Evolutionary conservation across 2,113 vertebrate genomes (phyloP), one percentile per base, ranked within the genome.

Genomic region (Lasiurus cinereus): DNA sequence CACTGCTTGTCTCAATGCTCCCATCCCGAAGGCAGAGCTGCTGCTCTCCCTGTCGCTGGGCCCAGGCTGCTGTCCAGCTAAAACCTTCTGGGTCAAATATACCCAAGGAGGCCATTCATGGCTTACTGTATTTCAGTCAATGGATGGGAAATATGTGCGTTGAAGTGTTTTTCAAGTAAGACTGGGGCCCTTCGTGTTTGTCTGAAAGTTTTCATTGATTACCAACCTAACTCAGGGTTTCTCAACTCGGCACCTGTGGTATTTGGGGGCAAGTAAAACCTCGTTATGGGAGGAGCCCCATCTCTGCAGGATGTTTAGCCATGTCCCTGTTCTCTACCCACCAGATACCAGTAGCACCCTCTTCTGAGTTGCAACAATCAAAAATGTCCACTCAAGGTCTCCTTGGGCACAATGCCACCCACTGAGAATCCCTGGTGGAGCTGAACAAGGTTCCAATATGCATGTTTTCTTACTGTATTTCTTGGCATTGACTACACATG

Each of bases 21-120:
- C 18, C 0, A 8, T 5, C 1, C 0, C n/a, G 27, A 16, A 12
- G 33, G 13, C 50, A 48, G 43, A 22, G 10, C 18, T 7, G 10
- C 18, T 7, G 36, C 56, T 22, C 29, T 46, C 39, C 50, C 15
- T 0, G 6, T 24, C 50, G 31, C 24, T 3, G 43, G n/a, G 31
- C 39, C 70, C 33, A n/a, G 48, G 29, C 21, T 27, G 29, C 50
- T 8, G 56, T 70, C 56, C 52, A 62, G 48, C 9, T 14, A 48
- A 12, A 70, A 48, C 46, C 74, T 66, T 48, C 90, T 24, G 8
- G 22, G n/a, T 36, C 62, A 48, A 31, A 43, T 29, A 67, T 29
- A 77, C 8, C 19, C 56, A 70, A 54, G 14, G 19, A 87, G 66
- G 39, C 21, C n/a, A 62, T 31, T 74, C 11, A 11, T 3, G 5